These are phyloP conservation scores for Aleiodes testaceus DNA, from an alignment of 2,888 invertebrate genomes.

Conservation along the genomic window DNA sequence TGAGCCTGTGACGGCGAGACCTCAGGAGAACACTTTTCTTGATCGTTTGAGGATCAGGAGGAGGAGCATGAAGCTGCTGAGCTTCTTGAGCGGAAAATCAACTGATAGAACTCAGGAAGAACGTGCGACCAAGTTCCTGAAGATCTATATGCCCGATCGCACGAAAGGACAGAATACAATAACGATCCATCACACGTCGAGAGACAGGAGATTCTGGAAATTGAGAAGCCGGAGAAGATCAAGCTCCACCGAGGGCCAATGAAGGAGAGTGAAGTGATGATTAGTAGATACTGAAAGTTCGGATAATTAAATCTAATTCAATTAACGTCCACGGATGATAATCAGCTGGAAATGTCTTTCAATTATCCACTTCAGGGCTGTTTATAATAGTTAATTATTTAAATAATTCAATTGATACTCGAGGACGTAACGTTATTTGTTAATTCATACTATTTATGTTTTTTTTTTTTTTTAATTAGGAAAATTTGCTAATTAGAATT, in stretches of 20 bases:
- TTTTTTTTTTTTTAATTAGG: neutral
- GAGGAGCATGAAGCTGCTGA: slow-evolving; percentile 65
- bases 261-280: slow-evolving; percentile 43
- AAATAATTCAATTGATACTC: slow-evolving; percentile 52
- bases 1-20: slow-evolving; percentile 54
- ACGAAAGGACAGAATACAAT: slow-evolving; percentile 64
- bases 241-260: slow-evolving; percentile 58
- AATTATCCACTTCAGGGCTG: slow-evolving; percentile 59
- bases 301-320: slow-evolving; percentile 38
- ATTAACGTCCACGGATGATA: slow-evolving; percentile 37
- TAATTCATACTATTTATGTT: neutral
- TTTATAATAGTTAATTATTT: slow-evolving; percentile 53
- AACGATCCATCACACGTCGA: slow-evolving; percentile 68
- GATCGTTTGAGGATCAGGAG: slow-evolving; percentile 63
- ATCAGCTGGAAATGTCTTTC: slow-evolving; percentile 48
- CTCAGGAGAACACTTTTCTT: slow-evolving; percentile 61
- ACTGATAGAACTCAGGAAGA: slow-evolving; percentile 66
- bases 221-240: slow-evolving; percentile 67
- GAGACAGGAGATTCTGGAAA: slow-evolving; percentile 70
- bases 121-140: slow-evolving; percentile 62
- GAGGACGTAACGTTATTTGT: slow-evolving; percentile 8
- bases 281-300: slow-evolving; percentile 25
- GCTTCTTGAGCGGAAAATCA: slow-evolving; percentile 66
- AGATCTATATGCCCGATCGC: slow-evolving; percentile 67
- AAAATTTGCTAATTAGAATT: slow-evolving; percentile 20